Evolutionary conservation across 2,888 invertebrate genomes (phyloP), one percentile per base, ranked within the genome.

Genomic region (Drosophila colorata): DNA sequence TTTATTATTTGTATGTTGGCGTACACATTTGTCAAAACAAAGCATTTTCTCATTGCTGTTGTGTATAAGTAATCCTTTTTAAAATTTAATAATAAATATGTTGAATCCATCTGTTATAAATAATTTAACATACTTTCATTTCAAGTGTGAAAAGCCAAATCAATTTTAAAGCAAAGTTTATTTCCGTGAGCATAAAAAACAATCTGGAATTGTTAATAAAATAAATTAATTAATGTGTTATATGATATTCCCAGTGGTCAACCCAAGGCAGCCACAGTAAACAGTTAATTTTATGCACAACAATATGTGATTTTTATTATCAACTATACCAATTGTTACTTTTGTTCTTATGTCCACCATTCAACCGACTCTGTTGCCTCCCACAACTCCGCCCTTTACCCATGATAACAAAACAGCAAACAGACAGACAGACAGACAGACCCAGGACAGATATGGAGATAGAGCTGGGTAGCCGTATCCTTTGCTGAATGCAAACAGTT

Each of bases 401-500:
- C 40, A 25, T n/a, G 47, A 61, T 43, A 58, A 58, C 44, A 14
- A 33, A 57, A 31, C 33, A 44, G 38, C 37, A 51, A 14, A n/a
- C 7, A 43, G 16, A 60, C 65, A 48, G 61, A 43, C 52, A 52
- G 66, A 44, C 31, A n/a, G n/a, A n/a, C n/a, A n/a, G n/a, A n/a
- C 9, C 4, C 13, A 6, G 38, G 14, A 49, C 8, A 16, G 13
- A 2, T 37, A 8, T n/a, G 23, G 20, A 13, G n/a, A n/a, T 23
- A 23, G 40, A 13, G 16, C 11, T 37, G 11, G 31, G 38, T 28
- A 41, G 38, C 61, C 60, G 60, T 33, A 65, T 69, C 71, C 82
- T 60, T 68, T 80, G 66, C 70, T 68, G 70, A 78, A 82, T 78
- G 80, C 80, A 76, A 83, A 86, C 74, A 71, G 69, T 25, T 20